Conservation (phyloP, 2,797 vertebrate genomes). For the Poecilia gillii region DNA sequence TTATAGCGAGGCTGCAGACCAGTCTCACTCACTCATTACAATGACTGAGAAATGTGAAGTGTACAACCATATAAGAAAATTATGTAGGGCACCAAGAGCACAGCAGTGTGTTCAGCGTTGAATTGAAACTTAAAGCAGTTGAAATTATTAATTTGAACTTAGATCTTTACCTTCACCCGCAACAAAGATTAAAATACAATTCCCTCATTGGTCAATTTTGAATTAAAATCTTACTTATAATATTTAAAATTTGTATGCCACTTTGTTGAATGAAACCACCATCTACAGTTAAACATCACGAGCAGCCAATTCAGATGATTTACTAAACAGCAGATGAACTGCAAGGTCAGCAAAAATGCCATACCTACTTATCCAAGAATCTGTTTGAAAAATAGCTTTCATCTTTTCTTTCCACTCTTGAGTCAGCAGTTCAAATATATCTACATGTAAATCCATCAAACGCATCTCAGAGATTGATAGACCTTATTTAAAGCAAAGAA, state of each 20-base stretch:
- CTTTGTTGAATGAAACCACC: conserved; percentile 23
- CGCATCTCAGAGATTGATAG: conserved; percentile 17
- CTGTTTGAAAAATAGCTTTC: conserved; percentile 17
- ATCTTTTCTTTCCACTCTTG: conserved; percentile 17
- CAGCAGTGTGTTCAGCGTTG: neutral
- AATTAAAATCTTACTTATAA: conserved; percentile 25
- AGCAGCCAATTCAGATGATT: neutral
- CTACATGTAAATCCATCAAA: conserved; percentile 17
- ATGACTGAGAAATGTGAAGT: neutral
- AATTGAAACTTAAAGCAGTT: neutral
- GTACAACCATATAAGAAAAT: conserved; percentile 9
- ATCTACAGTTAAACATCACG: conserved; percentile 20
- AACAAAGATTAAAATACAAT: conserved; percentile 6
- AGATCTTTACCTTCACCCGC: conserved; percentile 6
- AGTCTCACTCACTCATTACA: neutral
- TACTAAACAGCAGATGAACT: conserved; percentile 15
- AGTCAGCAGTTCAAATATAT: conserved; percentile 19
- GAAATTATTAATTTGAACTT: conserved; percentile 4
- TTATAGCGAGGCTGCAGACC: neutral
- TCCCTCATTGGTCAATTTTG: conserved; percentile 16
- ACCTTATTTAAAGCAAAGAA: conserved; percentile 11
- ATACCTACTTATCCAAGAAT: conserved; percentile 9
- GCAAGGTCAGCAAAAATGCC: conserved; percentile 8
- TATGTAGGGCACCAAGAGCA: neutral
- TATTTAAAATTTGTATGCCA: conserved; percentile 13